Evolutionary conservation across 2,888 invertebrate genomes (phyloP).

Genomic region (Epicampocera succincta): DNA sequence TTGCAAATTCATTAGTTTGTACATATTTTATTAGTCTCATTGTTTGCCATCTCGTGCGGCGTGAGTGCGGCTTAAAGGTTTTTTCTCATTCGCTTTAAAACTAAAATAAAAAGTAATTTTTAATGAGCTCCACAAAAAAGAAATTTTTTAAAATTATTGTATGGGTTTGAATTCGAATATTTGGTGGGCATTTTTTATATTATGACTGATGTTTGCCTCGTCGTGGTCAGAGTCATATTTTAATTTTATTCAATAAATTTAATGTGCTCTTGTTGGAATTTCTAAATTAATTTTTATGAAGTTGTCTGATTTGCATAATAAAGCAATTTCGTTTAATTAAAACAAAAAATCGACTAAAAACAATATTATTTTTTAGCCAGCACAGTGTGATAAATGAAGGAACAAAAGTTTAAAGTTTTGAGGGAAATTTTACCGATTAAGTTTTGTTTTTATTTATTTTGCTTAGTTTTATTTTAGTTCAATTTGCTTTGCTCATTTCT

Average conservation of each 20-base stretch:
- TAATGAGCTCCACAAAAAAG: not conserved
- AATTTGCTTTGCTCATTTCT: too few relatives aligned
- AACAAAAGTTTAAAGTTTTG: too few relatives aligned
- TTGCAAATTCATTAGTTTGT: constrained; percentile 15
- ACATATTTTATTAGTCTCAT: constrained; percentile 4
- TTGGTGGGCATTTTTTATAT: not conserved
- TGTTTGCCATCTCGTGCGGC: not conserved
- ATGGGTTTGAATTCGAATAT: constrained; percentile 2
- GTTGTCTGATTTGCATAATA: constrained; percentile 48
- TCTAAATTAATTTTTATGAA: constrained; percentile 23
- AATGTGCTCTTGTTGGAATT: constrained; percentile 8
- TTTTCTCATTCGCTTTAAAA: constrained; percentile 17
- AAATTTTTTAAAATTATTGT: constrained; percentile 7
- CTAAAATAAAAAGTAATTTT: not conserved
- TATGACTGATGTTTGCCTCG: not conserved
- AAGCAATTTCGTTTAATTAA: constrained; percentile 28
- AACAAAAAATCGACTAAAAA: not conserved
- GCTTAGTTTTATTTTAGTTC: too few relatives aligned
- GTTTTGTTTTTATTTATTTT: too few relatives aligned
- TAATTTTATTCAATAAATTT: constrained; percentile 26
- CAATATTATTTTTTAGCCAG: not conserved
- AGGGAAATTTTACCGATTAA: too few relatives aligned
- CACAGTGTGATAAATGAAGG: not conserved
- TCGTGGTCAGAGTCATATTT: constrained; percentile 14
- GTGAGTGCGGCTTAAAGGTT: constrained; percentile 4